Percentiles rank a stretch among this genome's conserved stretches.
phyloP scores from a whole-genome alignment of 2,888 invertebrate genomes.

The Noctua janthina region DNA sequence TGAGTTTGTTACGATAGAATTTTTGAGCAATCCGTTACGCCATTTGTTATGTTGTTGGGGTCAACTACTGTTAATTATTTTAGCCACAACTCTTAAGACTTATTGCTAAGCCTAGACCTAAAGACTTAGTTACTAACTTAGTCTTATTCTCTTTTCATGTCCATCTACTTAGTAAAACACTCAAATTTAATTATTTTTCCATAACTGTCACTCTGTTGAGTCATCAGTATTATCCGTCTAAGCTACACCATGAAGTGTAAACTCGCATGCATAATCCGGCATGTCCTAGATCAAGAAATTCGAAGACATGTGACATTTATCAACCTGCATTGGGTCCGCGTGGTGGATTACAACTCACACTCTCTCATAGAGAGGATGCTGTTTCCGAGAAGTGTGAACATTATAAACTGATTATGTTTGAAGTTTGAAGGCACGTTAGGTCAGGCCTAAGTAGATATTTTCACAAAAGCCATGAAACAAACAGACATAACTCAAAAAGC shows the following conservation, averaged over 20 bases:
- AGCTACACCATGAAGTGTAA: not conserved
- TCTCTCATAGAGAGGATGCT: not conserved
- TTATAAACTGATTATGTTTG: not conserved
- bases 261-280: not conserved
- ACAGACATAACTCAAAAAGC: not conserved
- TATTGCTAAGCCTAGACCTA: not conserved
- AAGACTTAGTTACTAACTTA: not conserved
- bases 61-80: constrained; percentile 1
- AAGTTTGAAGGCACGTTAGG: not conserved
- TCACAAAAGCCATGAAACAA: constrained; percentile 1
- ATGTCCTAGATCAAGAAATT: not conserved
- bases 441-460: too few relatives aligned
- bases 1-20: constrained; percentile 6
- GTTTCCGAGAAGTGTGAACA: not conserved
- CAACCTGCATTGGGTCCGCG: not conserved
- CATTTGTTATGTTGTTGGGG: constrained; percentile 3
- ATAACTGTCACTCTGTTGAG: too few relatives aligned
- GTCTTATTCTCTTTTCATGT: not conserved
- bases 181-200: not conserved
- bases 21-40: constrained; percentile 9
- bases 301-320: not conserved
- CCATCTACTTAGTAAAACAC: not conserved
- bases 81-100: not conserved
- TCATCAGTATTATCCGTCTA: too few relatives aligned
- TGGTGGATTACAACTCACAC: not conserved